Evolutionary conservation across 2,113 vertebrate species (phyloP).

Genomic region (Nerophis lumbriciformis): DNA sequence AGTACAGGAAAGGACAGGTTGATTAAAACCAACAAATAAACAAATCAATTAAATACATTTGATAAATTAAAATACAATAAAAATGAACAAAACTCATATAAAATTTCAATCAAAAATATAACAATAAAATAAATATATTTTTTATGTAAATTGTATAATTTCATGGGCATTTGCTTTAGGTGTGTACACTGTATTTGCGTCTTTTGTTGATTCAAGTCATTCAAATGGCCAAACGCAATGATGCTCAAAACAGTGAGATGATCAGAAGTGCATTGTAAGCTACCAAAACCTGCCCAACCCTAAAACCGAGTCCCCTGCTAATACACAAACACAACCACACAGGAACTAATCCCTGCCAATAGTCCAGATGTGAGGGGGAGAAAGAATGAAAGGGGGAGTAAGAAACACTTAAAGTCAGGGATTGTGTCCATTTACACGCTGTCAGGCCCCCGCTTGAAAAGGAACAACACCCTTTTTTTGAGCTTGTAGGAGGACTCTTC

Average conservation of each 20-base stretch:
- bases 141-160: too few relatives aligned
- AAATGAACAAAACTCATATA: too few relatives aligned
- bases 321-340: constrained; percentile 42
- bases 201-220: not conserved
- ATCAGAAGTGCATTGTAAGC: constrained; percentile 27
- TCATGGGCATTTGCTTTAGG: too few relatives aligned
- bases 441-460: constrained; percentile 28
- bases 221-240: constrained; percentile 2
- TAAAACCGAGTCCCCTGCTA: constrained; percentile 38
- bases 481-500: constrained; percentile 39
- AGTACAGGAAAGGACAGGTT: too few relatives aligned
- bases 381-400: constrained; percentile 31
- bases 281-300: constrained; percentile 42
- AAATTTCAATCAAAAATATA: too few relatives aligned
- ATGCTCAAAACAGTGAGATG: constrained; percentile 8
- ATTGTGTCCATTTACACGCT: constrained; percentile 14
- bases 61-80: too few relatives aligned
- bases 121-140: too few relatives aligned
- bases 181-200: too few relatives aligned
- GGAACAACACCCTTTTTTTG: constrained; percentile 42
- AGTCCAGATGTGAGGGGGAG: constrained; percentile 69
- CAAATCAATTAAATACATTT: too few relatives aligned
- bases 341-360: constrained; percentile 55
- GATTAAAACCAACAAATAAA: too few relatives aligned
- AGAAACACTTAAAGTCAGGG: not conserved